Percentiles rank a stretch among this genome's conserved stretches.
These are phyloP conservation scores for Dolichallabes microphthalmus DNA, from an alignment of 2,113 vertebrate genomes.

Conservation along the genomic window DNA sequence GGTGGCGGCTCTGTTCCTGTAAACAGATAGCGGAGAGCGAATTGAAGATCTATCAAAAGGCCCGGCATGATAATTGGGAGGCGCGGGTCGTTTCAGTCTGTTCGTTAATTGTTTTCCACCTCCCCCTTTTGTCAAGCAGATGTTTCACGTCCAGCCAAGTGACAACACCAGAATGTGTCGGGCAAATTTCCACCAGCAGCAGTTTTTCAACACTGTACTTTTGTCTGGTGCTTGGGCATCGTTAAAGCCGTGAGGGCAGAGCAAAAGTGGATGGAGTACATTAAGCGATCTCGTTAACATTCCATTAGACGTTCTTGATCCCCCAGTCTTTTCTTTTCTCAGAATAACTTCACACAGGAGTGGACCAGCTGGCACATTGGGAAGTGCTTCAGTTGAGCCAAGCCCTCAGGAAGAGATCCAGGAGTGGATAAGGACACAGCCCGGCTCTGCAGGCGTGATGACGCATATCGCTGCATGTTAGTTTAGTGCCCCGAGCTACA, in stretches of 20 bases:
- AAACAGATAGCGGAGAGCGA: slow-evolving; percentile 49
- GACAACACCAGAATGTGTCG: slow-evolving; percentile 67
- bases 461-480: background rate
- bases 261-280: slow-evolving; percentile 61
- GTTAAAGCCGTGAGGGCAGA: slow-evolving; percentile 44
- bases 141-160: slow-evolving; percentile 72
- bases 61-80: slow-evolving; percentile 68
- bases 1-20: slow-evolving; percentile 60
- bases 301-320: slow-evolving; percentile 67
- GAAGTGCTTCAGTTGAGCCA: background rate
- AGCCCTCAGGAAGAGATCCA: slow-evolving; percentile 19
- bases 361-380: slow-evolving; percentile 53
- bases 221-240: slow-evolving; percentile 60
- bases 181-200: slow-evolving; percentile 63
- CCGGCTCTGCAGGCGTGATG: slow-evolving; percentile 41
- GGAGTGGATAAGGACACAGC: slow-evolving; percentile 14
- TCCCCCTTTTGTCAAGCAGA: slow-evolving; percentile 55
- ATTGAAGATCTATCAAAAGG: slow-evolving; percentile 56
- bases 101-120: slow-evolving; percentile 52
- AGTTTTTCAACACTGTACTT: slow-evolving; percentile 58
- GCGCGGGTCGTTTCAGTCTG: slow-evolving; percentile 63
- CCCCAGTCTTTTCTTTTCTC: slow-evolving; percentile 49
- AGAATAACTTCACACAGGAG: slow-evolving; percentile 54
- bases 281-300: slow-evolving; percentile 78
- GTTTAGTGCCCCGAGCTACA: background rate